Percentiles rank a stretch among this genome's conserved stretches.
Evolutionary conservation across 1,140 invertebrate species (phyloP).

Genomic region (Philotrypesis tridentata): DNA sequence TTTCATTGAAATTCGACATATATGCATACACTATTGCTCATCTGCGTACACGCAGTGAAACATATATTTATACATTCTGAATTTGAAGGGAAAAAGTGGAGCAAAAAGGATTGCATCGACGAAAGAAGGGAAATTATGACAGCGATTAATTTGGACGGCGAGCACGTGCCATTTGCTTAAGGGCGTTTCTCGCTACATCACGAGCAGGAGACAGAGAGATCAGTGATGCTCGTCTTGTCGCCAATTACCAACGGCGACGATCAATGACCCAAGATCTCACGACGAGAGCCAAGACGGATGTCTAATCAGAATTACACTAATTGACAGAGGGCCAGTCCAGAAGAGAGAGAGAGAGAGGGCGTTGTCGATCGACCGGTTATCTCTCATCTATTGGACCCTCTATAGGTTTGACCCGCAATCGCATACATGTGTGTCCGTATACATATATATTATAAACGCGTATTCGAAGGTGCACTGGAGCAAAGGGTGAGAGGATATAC

Average conservation of each 20-base stretch:
- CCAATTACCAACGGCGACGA: conserved; percentile 20
- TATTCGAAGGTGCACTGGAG: not conserved
- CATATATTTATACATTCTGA: too few species aligned
- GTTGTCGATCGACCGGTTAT: conserved; percentile 23
- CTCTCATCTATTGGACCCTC: not conserved
- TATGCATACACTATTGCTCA: too few species aligned
- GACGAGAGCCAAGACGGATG: not conserved
- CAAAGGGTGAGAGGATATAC: not conserved
- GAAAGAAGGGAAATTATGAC: not conserved
- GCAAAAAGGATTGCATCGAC: not conserved
- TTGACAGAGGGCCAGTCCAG: conserved; percentile 3
- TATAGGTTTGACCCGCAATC: not conserved
- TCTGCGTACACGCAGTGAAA: too few species aligned
- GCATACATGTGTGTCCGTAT: too few species aligned
- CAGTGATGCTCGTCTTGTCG: not conserved
- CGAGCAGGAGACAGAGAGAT: not conserved
- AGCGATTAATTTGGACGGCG: not conserved
- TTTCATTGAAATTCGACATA: too few species aligned
- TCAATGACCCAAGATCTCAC: conserved; percentile 17
- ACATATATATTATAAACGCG: too few species aligned
- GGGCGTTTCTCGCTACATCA: not conserved
- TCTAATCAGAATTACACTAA: conserved; percentile 45
- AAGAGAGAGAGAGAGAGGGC: not conserved
- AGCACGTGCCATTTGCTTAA: not conserved
- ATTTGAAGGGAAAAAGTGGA: not conserved